These are phyloP conservation scores for Apis dorsata DNA, from an alignment of 1,140 invertebrate genomes.

Conservation along the genomic window DNA sequence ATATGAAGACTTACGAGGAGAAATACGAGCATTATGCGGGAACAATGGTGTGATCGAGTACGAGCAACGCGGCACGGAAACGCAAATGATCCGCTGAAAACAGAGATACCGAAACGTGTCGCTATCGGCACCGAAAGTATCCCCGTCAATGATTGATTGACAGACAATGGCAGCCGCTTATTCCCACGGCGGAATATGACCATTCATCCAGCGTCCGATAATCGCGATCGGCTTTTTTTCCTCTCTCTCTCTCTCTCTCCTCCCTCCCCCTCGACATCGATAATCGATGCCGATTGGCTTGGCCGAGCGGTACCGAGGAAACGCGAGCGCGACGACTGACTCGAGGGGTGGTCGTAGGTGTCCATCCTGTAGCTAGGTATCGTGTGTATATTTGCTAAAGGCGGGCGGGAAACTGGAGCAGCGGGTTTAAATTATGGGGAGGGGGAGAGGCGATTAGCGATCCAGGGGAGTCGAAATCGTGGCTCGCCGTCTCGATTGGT, in stretches of 20 bases:
- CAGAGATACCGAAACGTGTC: slow-evolving; percentile 5
- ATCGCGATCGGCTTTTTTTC: slow-evolving; percentile 24
- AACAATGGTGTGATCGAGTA: not conserved
- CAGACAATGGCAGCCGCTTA: slow-evolving; percentile 27
- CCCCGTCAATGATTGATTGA: slow-evolving; percentile 34
- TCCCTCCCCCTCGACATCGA: not conserved
- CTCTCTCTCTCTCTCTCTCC: not conserved
- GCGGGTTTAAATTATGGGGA: slow-evolving; percentile 11
- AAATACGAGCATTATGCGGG: not conserved
- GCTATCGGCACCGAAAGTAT: slow-evolving; percentile 28
- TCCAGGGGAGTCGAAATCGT: slow-evolving; percentile 11
- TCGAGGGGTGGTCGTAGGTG: not conserved
- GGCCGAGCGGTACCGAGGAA: not conserved
- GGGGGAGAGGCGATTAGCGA: slow-evolving; percentile 26
- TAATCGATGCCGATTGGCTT: slow-evolving; percentile 37
- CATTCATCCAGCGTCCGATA: slow-evolving; percentile 14
- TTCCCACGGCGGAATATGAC: slow-evolving; percentile 36
- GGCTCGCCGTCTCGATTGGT: slow-evolving; percentile 28
- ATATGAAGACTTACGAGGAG: not conserved
- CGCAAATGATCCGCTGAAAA: slow-evolving; percentile 8
- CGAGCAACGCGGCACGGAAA: not conserved
- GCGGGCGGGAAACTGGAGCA: slow-evolving; percentile 47
- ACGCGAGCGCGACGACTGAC: not conserved
- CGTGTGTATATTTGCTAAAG: slow-evolving; percentile 17
- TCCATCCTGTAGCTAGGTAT: not conserved